phyloP scores from a whole-genome alignment of 2,113 vertebrate species.

The Toxostoma redivivum region DNA sequence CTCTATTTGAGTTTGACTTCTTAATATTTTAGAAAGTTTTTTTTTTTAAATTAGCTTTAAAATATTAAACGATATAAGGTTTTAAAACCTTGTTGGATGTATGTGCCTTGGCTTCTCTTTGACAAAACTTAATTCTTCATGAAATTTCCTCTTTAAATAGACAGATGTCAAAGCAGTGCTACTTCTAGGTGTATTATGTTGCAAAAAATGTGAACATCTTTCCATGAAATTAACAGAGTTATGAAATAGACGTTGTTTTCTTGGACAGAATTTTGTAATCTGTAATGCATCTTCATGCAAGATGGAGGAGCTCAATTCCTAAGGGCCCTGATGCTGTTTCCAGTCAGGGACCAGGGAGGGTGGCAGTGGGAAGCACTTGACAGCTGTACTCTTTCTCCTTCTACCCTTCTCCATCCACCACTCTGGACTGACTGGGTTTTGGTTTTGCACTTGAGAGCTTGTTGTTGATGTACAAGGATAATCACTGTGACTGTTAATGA shows the following conservation, averaged over 20 bases:
- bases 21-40: neutral
- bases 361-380: neutral
- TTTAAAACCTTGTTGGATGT: neutral
- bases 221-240: neutral
- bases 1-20: neutral
- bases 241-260: neutral
- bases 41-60: neutral
- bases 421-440: neutral
- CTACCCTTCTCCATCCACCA: neutral
- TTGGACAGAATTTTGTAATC: neutral
- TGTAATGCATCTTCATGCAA: neutral
- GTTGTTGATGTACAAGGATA: neutral
- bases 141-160: neutral
- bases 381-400: neutral
- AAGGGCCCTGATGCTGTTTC: neutral
- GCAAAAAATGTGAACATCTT: neutral
- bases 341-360: no score
- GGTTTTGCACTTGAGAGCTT: neutral
- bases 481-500: neutral
- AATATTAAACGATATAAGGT: neutral
- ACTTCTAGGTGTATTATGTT: neutral
- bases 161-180: neutral
- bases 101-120: neutral
- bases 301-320: neutral
- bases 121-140: neutral